Conservation (phyloP, 2,113 vertebrate species). For the Apaloderma vittatum region DNA sequence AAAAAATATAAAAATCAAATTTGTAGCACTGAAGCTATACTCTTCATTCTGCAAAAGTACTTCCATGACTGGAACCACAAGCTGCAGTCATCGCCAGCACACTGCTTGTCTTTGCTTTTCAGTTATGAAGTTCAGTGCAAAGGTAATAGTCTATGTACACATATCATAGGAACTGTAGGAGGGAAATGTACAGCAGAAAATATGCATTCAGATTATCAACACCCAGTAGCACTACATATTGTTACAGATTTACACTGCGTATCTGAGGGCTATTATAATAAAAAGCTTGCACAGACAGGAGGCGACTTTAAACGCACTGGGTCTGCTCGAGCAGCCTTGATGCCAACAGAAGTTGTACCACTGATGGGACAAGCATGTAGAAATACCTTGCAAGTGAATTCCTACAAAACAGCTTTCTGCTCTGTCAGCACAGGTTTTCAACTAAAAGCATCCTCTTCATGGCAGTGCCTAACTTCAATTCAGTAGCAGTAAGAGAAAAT, state of each 20-base stretch:
- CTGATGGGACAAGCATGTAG: background rate
- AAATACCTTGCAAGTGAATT: background rate
- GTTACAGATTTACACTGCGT: constrained; percentile 30
- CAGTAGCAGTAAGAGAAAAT: background rate
- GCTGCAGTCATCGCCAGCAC: background rate
- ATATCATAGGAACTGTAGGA: background rate
- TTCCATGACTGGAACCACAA: background rate
- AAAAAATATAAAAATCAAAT: constrained; percentile 72
- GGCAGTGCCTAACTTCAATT: constrained; percentile 34
- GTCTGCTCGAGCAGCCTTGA: background rate
- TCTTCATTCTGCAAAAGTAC: constrained; percentile 8
- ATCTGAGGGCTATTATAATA: constrained; percentile 37
- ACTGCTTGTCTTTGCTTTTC: background rate
- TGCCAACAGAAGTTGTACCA: background rate
- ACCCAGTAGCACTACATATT: constrained; percentile 12
- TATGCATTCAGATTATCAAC: background rate
- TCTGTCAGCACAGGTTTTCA: background rate
- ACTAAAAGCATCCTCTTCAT: constrained; percentile 9
- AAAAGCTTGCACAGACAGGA: background rate
- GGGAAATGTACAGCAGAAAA: constrained; percentile 45
- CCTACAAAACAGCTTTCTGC: background rate
- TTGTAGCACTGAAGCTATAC: constrained; percentile 60
- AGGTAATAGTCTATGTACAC: constrained; percentile 35
- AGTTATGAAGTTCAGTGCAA: constrained; percentile 38
- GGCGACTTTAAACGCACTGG: background rate